Evolutionary conservation across 2,113 vertebrate genomes (phyloP).

Genomic region (Xiphophorus hellerii): DNA sequence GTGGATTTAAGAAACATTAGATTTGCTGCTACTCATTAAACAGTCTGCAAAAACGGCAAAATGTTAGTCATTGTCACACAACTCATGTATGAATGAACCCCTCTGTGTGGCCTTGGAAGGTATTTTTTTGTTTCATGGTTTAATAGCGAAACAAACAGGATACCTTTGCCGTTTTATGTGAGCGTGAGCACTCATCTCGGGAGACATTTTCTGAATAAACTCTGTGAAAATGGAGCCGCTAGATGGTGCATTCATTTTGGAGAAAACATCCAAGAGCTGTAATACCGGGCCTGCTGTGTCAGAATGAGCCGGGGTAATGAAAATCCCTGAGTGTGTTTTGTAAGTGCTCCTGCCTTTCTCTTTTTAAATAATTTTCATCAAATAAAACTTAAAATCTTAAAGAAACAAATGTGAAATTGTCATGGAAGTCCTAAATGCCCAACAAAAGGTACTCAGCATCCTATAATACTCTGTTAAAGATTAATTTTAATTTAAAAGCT

Average conservation of each 20-base stretch:
- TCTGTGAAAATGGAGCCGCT: neutral
- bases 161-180: neutral
- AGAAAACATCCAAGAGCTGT: neutral
- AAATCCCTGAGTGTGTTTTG: neutral
- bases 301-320: neutral
- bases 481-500: constrained; percentile 47
- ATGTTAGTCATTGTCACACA: neutral
- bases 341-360: neutral
- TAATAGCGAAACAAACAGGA: neutral
- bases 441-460: constrained; percentile 50
- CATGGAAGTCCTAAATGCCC: constrained; percentile 37
- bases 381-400: neutral
- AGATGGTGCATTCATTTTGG: neutral
- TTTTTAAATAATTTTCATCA: neutral
- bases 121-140: neutral
- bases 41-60: neutral
- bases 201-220: neutral
- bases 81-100: neutral
- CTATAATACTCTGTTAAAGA: constrained; percentile 57
- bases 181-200: neutral
- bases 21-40: neutral
- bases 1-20: neutral
- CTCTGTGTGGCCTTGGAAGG: neutral
- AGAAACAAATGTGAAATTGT: constrained; percentile 8
- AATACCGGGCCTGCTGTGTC: neutral